A percentile compares a stretch with the other conserved stretches of the same genome.
These are phyloP conservation scores for Lepus townsendii DNA, from an alignment of 2,797 vertebrate genomes.

Conservation along the genomic window DNA sequence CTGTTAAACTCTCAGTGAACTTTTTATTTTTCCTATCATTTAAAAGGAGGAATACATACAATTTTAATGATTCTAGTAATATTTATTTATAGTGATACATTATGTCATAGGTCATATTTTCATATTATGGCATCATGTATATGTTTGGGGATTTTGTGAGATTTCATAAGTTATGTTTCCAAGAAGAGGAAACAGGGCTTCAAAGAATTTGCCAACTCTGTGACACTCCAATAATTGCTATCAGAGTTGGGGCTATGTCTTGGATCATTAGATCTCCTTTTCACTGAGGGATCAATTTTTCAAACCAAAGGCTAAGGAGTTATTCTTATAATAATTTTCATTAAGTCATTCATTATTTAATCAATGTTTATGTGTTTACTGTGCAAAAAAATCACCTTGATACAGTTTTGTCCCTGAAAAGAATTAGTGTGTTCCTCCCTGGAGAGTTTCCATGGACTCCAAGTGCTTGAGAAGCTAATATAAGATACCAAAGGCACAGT, in stretches of 20 bases:
- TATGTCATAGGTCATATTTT: neutral
- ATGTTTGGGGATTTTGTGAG: neutral
- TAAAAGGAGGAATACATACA: no score
- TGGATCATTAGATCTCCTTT: neutral
- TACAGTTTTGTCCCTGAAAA: neutral
- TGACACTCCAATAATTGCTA: neutral
- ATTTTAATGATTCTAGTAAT: neutral
- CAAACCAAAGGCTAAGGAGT: neutral
- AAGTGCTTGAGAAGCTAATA: neutral
- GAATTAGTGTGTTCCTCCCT: neutral
- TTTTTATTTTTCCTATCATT: neutral
- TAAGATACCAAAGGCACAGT: neutral
- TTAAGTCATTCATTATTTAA: neutral
- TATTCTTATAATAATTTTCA: neutral
- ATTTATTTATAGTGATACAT: neutral
- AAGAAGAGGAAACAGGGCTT: neutral
- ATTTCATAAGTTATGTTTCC: neutral
- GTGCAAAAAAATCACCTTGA: neutral
- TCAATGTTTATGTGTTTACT: neutral
- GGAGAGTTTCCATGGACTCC: neutral
- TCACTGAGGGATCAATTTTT: neutral
- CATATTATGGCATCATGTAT: neutral
- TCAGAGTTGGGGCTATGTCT: neutral
- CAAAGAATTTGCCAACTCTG: neutral
- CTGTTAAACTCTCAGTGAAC: neutral